These are phyloP conservation scores for Torymus auratus DNA, from an alignment of 2,888 invertebrate genomes.

Conservation along the genomic window DNA sequence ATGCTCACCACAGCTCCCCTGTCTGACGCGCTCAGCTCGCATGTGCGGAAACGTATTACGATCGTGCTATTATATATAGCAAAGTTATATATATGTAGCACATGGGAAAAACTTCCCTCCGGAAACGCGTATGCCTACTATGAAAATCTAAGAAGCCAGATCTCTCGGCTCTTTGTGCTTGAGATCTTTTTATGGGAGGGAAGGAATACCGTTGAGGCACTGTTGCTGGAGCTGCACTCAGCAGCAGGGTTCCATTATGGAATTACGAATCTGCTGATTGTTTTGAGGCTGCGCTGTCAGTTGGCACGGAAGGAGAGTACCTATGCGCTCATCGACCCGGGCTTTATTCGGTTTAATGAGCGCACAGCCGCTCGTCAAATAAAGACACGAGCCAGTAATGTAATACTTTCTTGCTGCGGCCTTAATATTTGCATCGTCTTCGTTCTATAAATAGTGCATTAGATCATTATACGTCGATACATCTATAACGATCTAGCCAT, in stretches of 20 bases:
- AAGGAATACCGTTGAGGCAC: slow-evolving; percentile 14
- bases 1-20: not conserved
- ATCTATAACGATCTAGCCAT: too few species aligned
- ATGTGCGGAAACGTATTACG: slow-evolving; percentile 12
- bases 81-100: not conserved
- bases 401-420: too few species aligned
- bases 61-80: slow-evolving; percentile 1
- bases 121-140: slow-evolving; percentile 26
- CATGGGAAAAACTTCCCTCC: slow-evolving; percentile 37
- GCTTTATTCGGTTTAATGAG: too few species aligned
- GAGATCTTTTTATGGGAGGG: slow-evolving; percentile 5
- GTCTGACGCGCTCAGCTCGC: too few species aligned
- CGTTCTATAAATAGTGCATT: too few species aligned
- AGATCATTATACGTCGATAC: too few species aligned
- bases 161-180: slow-evolving; percentile 29
- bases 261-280: slow-evolving; percentile 19
- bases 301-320: too few species aligned
- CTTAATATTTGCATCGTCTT: too few species aligned
- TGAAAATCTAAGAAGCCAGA: slow-evolving; percentile 42
- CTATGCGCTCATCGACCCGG: not conserved
- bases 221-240: not conserved
- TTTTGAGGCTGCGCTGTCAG: not conserved
- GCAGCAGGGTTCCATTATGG: slow-evolving; percentile 8
- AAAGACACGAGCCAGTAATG: too few species aligned
- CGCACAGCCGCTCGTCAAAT: too few species aligned